Evolutionary conservation across 2,888 invertebrate species (phyloP), one percentile per base, ranked within the genome.

Genomic region (Nowickia ferox): DNA sequence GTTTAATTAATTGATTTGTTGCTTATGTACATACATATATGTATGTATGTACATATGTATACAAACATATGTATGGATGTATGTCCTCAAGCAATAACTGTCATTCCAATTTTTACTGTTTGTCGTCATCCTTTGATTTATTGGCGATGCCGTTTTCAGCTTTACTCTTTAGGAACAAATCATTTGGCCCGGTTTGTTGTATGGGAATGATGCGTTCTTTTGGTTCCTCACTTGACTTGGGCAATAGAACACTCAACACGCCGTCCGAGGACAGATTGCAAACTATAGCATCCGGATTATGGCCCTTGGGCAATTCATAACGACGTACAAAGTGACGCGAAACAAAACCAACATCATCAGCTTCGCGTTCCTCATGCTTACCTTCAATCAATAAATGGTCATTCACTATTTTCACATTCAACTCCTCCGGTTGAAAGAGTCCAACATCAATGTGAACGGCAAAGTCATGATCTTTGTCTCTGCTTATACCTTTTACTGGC

Each of bases 191-290:
- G 51, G 90, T 89, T 38, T 90, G 91, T 63, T 90, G 90, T 53
- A 91, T 91, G 17, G 90, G 88, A 66, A 91, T 90, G 9, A 91
- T 61, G 8, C 91, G 91, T 66, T 91, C 91, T 76, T 88, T 87
- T 15, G 79, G 66, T 15, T 83, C 80, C 0, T 77, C 84, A 38
- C 86, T 87, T 51, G 91, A 84, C 5, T 94, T 93, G 0, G 96
- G 97, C 0, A 96, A 96, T 0, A 94, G 94, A 66, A 97, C 95
- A 0, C 95, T 96, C 46, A 97, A 93, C 19, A 97, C 95, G 0
- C 97, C 97, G 90, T 97, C 97, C 0, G 96, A 95, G 0, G 97
- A 96, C 55, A 97, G 92, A 1, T 95, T 95, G 66, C 97, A 97
- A 59, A 95, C 93, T 2, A 97, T 94, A 84, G 95, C 95, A 9